phyloP scores from a whole-genome alignment of 2,888 invertebrate genomes.

The Prosapia bicincta region DNA sequence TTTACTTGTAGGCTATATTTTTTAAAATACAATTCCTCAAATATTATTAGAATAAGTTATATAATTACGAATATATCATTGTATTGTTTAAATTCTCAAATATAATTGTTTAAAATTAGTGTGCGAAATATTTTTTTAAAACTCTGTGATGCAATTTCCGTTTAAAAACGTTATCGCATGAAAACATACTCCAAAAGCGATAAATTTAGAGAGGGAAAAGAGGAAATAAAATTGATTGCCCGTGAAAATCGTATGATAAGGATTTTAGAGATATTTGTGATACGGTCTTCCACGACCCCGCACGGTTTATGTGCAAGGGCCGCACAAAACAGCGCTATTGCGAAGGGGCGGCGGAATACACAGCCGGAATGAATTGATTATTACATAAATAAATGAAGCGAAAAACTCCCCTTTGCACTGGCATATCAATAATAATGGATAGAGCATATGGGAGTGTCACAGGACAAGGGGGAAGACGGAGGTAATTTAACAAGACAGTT shows the following conservation, averaged over 20 bases:
- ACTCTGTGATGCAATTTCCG: too few species aligned
- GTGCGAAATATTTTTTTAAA: too few species aligned
- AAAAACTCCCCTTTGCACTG: conserved; percentile 7
- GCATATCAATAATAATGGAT: conserved; percentile 24
- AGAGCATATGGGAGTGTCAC: conserved; percentile 30
- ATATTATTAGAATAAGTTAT: too few species aligned
- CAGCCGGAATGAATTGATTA: conserved; percentile 30
- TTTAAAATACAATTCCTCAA: too few species aligned
- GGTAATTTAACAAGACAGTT: conserved; percentile 33
- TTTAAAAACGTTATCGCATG: not conserved
- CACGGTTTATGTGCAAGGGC: not conserved
- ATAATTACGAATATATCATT: too few species aligned
- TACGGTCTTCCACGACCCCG: not conserved
- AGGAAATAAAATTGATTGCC: not conserved
- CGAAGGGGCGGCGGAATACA: conserved; percentile 2
- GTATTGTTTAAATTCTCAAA: too few species aligned
- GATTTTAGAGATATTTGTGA: conserved; percentile 2
- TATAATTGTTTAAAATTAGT: too few species aligned
- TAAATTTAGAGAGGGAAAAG: not conserved
- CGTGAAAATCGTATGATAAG: not conserved
- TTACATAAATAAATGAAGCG: conserved; percentile 31
- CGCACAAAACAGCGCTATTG: not conserved
- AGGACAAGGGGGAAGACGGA: conserved; percentile 20
- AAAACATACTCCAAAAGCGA: not conserved
- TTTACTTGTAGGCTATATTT: too few species aligned